phyloP scores from a whole-genome alignment of 2,113 vertebrate species.

The Fulica atra region DNA sequence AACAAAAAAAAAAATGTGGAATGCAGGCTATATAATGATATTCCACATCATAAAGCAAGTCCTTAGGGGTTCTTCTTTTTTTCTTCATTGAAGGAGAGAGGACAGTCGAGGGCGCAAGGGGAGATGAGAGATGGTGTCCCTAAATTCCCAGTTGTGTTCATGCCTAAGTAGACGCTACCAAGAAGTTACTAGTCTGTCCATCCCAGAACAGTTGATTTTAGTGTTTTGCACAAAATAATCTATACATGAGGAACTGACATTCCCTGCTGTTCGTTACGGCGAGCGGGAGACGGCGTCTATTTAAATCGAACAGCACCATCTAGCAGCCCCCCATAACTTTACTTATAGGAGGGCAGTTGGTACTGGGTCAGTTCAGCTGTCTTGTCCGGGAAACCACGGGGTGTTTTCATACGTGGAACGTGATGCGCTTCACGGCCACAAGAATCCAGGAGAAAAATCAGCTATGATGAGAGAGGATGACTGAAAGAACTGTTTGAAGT shows the following conservation, averaged over 20 bases:
- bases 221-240: slow-evolving; percentile 14
- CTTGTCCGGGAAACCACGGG: not conserved
- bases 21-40: not conserved
- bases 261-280: slow-evolving; percentile 41
- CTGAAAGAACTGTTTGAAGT: not conserved
- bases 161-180: not conserved
- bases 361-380: slow-evolving; percentile 29
- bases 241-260: not conserved
- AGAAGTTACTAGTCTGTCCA: not conserved
- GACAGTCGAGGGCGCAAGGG: no score
- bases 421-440: not conserved
- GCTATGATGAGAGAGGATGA: not conserved
- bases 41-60: not conserved
- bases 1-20: not conserved
- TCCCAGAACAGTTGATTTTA: not conserved
- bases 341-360: slow-evolving; percentile 35
- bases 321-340: slow-evolving; percentile 74
- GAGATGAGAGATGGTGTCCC: not conserved
- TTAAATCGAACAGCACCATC: slow-evolving; percentile 82
- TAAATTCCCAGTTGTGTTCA: not conserved
- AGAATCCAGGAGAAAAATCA: not conserved
- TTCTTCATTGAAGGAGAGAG: not conserved
- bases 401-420: not conserved
- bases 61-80: not conserved
- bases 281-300: slow-evolving; percentile 53